phyloP scores from a whole-genome alignment of 2,888 invertebrate genomes.

The Abrostola triplasia region DNA sequence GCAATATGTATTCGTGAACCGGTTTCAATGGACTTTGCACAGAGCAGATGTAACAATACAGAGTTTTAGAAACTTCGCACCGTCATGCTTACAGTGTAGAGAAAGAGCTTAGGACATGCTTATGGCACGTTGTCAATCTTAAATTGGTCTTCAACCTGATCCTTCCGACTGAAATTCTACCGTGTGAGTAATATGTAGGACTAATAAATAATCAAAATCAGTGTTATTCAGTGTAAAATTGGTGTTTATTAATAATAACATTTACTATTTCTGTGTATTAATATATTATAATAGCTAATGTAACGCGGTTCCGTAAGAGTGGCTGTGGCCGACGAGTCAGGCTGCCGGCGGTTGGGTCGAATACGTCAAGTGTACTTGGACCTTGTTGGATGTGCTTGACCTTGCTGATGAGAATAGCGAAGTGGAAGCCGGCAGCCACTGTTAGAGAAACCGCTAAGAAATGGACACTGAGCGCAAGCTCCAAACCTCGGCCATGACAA shows the following conservation, averaged over 20 bases:
- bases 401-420: too few species aligned
- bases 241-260: constrained; percentile 48
- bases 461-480: constrained; percentile 34
- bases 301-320: constrained; percentile 21
- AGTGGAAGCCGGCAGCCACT: constrained; percentile 29
- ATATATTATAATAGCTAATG: constrained; percentile 29
- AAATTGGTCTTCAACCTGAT: constrained; percentile 27
- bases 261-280: constrained; percentile 31
- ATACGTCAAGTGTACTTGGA: constrained; percentile 13
- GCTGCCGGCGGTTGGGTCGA: background rate
- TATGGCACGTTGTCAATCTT: constrained; percentile 18
- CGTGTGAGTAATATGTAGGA: constrained; percentile 33
- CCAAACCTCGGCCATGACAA: constrained; percentile 35
- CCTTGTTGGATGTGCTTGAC: constrained; percentile 27
- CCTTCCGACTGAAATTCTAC: constrained; percentile 33
- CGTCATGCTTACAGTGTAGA: constrained; percentile 11
- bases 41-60: constrained; percentile 1
- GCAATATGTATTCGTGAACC: constrained; percentile 12
- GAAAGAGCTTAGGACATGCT: background rate
- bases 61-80: constrained; percentile 1
- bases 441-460: constrained; percentile 18
- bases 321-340: constrained; percentile 11
- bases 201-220: constrained; percentile 27
- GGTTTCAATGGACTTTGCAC: constrained; percentile 11
- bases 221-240: constrained; percentile 47